Evolutionary conservation across 2,797 vertebrate species (phyloP), one percentile per base, ranked within the genome.

Genomic region (Pseudopleuronectes americanus): DNA sequence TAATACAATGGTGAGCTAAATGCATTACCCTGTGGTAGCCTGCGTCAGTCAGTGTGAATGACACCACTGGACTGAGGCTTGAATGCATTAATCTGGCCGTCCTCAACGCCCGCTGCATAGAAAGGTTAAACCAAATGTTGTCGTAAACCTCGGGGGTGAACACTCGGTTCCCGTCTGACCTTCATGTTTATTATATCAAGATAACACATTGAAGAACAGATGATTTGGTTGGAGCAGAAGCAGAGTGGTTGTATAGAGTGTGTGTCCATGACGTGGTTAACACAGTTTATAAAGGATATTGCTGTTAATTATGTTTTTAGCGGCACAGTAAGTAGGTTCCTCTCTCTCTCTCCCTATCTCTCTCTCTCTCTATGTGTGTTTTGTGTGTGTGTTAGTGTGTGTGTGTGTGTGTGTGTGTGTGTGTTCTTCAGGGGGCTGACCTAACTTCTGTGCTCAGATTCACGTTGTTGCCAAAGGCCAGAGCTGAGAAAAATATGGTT

Each of bases 81-180:
- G 41, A 43, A 43, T 17, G 17, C 64, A 61, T 57, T 64, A 74
- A 70, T 67, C 8, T 38, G 12, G 0, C 36, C 8, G 73, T 70
- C 52, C 54, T 63, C 54, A 58, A 31, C 72, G 54, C 57, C 54
- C 36, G 3, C 56, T 12, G 62, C 41, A 49, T 55, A 74, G 55
- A 75, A 85, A 81, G 80, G 68, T 80, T 80, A 76, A 84, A 77
- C 68, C 41, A 79, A 80, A 84, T 67, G 80, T 64, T 71, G 43
- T 10, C 31, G 56, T 23, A 74, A 73, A 76, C 72, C 77, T 76
- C 14, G 13, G 57, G 77, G 75, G 36, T 43, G 41, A 69, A 64
- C 8, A 3, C 23, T 49, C 22, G 33, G 31, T 26, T 78, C 66
- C 52, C 64, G 26, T n/a, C 19, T 57, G 77, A 65, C 53, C 48